Conservation (phyloP, 92 coral and sea anemone genomes). For the Phymanthus crucifer region DNA sequence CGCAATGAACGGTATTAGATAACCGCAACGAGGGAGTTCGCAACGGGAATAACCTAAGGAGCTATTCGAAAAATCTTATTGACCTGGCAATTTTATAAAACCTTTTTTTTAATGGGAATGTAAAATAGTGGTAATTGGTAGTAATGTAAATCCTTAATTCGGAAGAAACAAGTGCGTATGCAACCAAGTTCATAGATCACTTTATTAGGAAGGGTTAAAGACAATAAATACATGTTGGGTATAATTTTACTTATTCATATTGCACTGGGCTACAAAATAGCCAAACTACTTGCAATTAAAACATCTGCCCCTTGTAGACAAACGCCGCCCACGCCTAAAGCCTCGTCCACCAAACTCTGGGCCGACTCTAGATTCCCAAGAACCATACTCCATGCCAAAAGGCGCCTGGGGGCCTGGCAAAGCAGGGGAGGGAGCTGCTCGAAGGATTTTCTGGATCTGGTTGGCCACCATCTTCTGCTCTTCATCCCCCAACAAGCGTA, state of each 20-base stretch:
- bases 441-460: neutral
- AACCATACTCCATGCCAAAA: neutral
- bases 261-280: neutral
- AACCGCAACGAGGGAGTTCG: constrained; percentile 5
- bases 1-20: neutral
- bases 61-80: neutral
- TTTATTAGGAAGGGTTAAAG: neutral
- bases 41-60: neutral
- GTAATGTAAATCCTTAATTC: no score
- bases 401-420: no score
- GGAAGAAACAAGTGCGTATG: no score
- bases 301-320: neutral
- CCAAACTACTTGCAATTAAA: neutral
- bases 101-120: no score
- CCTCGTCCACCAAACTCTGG: no score
- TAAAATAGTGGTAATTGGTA: no score
- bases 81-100: no score
- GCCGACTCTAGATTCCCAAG: neutral
- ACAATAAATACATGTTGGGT: neutral
- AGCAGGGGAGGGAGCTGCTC: neutral
- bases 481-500: neutral
- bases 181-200: no score
- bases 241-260: no score
- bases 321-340: neutral
- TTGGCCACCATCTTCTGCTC: neutral